Evolutionary conservation across 2,888 invertebrate species (phyloP).

Genomic region (Epirrita christyi): DNA sequence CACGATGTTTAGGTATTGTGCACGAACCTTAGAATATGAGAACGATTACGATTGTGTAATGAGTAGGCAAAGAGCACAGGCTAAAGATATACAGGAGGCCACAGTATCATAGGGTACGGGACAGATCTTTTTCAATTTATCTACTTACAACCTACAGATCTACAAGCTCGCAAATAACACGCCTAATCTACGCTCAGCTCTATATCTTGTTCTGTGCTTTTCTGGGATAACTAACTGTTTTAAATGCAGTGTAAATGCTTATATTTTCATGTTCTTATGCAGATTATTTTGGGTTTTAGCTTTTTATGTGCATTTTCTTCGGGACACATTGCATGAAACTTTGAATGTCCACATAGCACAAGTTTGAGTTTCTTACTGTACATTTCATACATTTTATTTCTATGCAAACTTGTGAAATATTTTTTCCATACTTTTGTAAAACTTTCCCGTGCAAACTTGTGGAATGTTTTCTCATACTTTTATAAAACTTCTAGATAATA

Average conservation of each 20-base stretch:
- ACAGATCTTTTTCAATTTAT: slow-evolving; percentile 53
- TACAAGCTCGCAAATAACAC: slow-evolving; percentile 80
- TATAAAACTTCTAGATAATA: neutral
- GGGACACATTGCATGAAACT: slow-evolving; percentile 60
- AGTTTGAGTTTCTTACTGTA: slow-evolving; percentile 49
- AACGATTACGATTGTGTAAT: slow-evolving; percentile 48
- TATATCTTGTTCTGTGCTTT: slow-evolving; percentile 77
- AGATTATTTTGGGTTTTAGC: slow-evolving; percentile 55
- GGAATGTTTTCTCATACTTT: slow-evolving; percentile 42
- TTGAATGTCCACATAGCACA: slow-evolving; percentile 49
- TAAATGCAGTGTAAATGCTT: slow-evolving; percentile 51
- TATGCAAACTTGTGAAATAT: slow-evolving; percentile 48
- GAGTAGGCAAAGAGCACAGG: slow-evolving; percentile 70
- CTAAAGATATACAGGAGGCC: slow-evolving; percentile 59
- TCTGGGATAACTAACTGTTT: slow-evolving; percentile 61
- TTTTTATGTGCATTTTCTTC: slow-evolving; percentile 55
- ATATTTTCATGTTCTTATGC: slow-evolving; percentile 53
- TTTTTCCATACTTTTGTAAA: slow-evolving; percentile 3
- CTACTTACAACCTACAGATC: slow-evolving; percentile 62
- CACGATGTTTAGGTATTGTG: slow-evolving; percentile 67
- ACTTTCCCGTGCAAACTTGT: slow-evolving; percentile 36
- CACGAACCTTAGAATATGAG: slow-evolving; percentile 63
- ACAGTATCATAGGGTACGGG: slow-evolving; percentile 58
- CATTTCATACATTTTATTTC: too few species aligned
- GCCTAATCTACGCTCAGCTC: slow-evolving; percentile 81